These are phyloP conservation scores for Podarcis raffonei DNA, from an alignment of 2,113 vertebrate species.

Conservation along the genomic window DNA sequence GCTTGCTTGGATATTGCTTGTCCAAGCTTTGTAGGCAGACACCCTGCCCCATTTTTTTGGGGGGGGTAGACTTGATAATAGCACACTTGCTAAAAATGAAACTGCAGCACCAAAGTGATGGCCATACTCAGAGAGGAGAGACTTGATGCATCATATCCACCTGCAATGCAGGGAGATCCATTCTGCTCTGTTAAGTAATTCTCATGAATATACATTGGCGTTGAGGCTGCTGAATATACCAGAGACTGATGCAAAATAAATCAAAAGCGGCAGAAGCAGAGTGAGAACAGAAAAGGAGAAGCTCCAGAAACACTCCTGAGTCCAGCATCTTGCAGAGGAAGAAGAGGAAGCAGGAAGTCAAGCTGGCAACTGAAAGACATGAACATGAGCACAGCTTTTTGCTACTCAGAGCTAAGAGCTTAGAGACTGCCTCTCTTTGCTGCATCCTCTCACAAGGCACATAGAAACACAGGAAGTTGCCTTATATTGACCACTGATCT, in stretches of 20 bases:
- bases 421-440: too few relatives aligned
- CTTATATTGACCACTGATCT: too few relatives aligned
- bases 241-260: not conserved
- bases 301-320: not conserved
- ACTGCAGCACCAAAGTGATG: not conserved
- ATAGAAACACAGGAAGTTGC: too few relatives aligned
- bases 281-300: not conserved
- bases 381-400: not conserved
- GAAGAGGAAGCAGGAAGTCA: not conserved
- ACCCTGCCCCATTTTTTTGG: not conserved
- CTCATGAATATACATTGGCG: constrained; percentile 7
- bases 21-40: not conserved
- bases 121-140: not conserved
- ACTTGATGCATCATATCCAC: not conserved
- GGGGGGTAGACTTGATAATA: not conserved
- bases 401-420: not conserved
- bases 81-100: not conserved
- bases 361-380: not conserved
- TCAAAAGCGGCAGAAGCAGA: not conserved
- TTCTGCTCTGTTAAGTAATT: not conserved
- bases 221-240: too few relatives aligned
- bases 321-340: not conserved
- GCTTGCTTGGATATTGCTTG: not conserved
- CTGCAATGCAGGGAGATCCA: not conserved
- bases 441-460: too few relatives aligned